Percentiles rank a stretch among this genome's conserved stretches.
Evolutionary conservation across 2,113 vertebrate species (phyloP).

Genomic region (Globicephala melas): DNA sequence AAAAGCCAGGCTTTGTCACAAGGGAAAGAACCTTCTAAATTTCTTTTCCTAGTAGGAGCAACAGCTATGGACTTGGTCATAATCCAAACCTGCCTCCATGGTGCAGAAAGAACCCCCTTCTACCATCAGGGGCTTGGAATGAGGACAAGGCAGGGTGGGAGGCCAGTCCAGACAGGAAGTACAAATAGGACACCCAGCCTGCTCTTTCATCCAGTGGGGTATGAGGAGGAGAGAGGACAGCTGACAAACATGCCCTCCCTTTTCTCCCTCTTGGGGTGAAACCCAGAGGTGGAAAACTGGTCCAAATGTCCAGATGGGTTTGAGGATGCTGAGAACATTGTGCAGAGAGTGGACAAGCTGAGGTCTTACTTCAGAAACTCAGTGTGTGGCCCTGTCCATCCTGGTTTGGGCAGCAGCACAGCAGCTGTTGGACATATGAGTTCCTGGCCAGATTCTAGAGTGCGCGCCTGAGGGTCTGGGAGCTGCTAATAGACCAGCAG

Average conservation of each 20-base stretch:
- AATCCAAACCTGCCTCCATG: rapidly evolving
- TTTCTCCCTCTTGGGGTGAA: background rate
- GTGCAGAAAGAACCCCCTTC: background rate
- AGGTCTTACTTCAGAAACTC: background rate
- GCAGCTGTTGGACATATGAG: background rate
- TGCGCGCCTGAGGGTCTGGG: background rate
- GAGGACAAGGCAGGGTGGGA: background rate
- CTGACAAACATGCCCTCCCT: background rate
- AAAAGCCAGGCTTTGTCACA: background rate
- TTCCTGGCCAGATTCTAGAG: background rate
- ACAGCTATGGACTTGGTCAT: too few species aligned
- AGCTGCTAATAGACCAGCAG: background rate
- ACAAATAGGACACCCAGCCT: background rate
- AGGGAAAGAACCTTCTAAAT: background rate
- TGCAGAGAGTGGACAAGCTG: background rate
- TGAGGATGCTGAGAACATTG: background rate
- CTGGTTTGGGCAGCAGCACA: background rate
- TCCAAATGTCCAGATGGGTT: background rate
- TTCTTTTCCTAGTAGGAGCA: background rate
- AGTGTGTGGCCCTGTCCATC: background rate
- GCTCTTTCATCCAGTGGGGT: background rate
- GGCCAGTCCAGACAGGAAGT: background rate
- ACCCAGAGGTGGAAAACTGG: background rate
- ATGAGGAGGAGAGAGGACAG: background rate
- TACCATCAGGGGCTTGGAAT: background rate